Conservation (phyloP, 2,113 vertebrate genomes). For the Notarius lentiginosus region DNA sequence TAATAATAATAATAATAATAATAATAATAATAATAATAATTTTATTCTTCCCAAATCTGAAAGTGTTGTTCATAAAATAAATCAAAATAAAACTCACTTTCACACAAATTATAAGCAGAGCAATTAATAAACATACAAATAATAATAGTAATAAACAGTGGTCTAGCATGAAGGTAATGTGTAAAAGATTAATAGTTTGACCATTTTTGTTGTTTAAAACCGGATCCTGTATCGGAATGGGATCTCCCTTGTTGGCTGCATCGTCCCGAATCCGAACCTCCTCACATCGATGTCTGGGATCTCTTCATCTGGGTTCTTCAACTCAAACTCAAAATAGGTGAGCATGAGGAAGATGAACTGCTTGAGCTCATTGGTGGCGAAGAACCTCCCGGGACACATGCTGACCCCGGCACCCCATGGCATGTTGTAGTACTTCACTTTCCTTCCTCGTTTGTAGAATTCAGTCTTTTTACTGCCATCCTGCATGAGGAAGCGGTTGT, state of each 20-base stretch:
- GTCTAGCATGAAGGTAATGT: not conserved
- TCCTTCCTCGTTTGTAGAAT: slow-evolving; percentile 86
- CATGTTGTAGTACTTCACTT: slow-evolving; percentile 85
- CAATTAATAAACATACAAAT: not conserved
- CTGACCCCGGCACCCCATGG: slow-evolving; percentile 86
- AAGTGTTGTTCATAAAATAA: not conserved
- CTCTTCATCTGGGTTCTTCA: slow-evolving; percentile 70
- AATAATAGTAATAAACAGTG: not conserved
- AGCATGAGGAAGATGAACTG: slow-evolving; percentile 86
- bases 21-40: not conserved
- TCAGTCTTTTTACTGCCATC: slow-evolving; percentile 76
- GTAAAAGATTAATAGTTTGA: not conserved
- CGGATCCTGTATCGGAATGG: slow-evolving; percentile 78
- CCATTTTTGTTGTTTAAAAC: slow-evolving; percentile 34
- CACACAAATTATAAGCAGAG: not conserved
- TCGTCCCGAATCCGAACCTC: slow-evolving; percentile 84
- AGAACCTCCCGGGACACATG: slow-evolving; percentile 87
- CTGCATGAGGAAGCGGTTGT: slow-evolving; percentile 80
- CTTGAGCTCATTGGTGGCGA: slow-evolving; percentile 86
- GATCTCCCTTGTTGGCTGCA: slow-evolving; percentile 78
- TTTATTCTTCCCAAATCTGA: not conserved
- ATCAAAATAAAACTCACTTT: not conserved
- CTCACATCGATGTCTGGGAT: slow-evolving; percentile 73
- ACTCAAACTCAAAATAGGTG: slow-evolving; percentile 83
- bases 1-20: not conserved